Evolutionary conservation across 2,797 vertebrate species (phyloP), one percentile per base, ranked within the genome.

Genomic region (Prunella strophiata): DNA sequence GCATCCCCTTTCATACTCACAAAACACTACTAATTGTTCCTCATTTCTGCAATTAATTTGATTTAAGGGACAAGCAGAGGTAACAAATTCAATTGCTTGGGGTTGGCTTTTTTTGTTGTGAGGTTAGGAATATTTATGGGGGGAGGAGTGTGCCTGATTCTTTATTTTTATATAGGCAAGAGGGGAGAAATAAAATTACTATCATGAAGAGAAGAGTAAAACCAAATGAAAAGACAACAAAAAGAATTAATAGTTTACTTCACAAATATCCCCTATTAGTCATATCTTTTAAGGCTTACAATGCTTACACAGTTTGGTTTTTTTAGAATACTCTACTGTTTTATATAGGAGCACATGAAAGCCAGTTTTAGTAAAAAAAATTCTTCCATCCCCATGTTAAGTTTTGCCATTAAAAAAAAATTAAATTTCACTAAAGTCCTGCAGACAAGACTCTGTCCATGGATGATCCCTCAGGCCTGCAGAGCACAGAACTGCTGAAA

Each of bases 401-500:
- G 48, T 96, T 94, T 71, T 91, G 25, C 73, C 32, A 54, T 83
- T 40, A 36, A 72, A 95, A 96, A 90, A 80, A 75, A 66, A 16
- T 16, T 16, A 68, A 78, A 83, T 66, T 38, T 78, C 47, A 47
- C 22, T 65, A 3, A 87, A 96, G 96, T 96, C 94, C 94, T 95
- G 73, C 82, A 95, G 90, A 82, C 75, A 92, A 92, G 92, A 86
- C 77, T 80, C n/a, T 47, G 71, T 58, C n/a, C 6, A 0, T 13
- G 26, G 83, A 78, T 57, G 71, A 88, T 89, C 68, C 79, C 93
- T 99, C 98, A 99, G 95, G 98, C 98, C 97, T 99, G 99, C 82
- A 99, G 98, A 74, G 99, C 99, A 67, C 99, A 99, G 98, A 99
- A 99, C 97, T 99, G 99, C 97, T 99, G 99, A 98, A 99, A 99